Percentiles rank a stretch among this genome's conserved stretches.
These are phyloP conservation scores for Dicrostonyx torquatus DNA, from an alignment of 2,797 vertebrate species.

Conservation along the genomic window DNA sequence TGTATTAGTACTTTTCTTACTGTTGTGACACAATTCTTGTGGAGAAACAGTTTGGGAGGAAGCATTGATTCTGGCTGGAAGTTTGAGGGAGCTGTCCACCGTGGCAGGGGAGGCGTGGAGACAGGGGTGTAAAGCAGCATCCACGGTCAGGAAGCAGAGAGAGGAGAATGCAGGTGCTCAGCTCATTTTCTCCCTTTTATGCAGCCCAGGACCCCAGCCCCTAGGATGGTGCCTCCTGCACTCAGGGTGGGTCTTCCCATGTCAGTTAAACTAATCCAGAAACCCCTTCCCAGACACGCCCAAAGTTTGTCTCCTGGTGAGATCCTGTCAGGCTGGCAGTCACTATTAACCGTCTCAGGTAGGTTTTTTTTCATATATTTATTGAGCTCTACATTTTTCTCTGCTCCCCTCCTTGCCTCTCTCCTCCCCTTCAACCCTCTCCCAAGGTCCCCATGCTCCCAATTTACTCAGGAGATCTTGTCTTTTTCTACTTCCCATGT, in stretches of 20 bases:
- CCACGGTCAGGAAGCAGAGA: neutral
- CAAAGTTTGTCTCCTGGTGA: neutral
- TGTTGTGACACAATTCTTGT: neutral
- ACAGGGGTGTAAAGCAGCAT: neutral
- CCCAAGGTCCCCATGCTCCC: too few species aligned
- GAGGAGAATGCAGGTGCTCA: neutral
- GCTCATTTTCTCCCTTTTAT: neutral
- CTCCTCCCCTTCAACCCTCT: too few species aligned
- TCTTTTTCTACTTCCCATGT: too few species aligned
- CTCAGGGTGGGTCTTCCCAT: neutral
- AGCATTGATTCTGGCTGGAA: neutral
- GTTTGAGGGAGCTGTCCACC: neutral
- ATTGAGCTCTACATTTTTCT: too few species aligned
- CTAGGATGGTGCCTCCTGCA: neutral
- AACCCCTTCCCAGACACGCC: neutral
- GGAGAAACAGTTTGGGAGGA: neutral
- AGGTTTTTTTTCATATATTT: neutral
- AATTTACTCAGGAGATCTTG: too few species aligned
- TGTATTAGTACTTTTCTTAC: neutral
- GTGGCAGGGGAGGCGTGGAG: neutral
- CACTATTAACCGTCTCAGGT: neutral
- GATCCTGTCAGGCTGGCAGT: neutral
- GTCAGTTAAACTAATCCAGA: neutral
- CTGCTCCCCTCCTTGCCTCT: too few species aligned
- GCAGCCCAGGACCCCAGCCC: neutral